Conservation (phyloP, 1,140 invertebrate genomes). For the Heliconius melpomene region DNA sequence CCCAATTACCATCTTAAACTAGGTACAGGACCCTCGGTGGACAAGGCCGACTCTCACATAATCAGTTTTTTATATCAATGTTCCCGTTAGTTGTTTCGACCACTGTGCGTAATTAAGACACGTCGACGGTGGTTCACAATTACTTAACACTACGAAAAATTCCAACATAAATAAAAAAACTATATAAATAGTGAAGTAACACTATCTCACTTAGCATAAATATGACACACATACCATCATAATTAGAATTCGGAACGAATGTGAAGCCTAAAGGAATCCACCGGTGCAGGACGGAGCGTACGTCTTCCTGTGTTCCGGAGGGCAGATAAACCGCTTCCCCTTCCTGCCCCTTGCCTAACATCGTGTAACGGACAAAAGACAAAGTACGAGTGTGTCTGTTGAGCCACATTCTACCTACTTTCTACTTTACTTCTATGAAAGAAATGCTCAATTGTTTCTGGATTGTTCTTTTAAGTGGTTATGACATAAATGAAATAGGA, state of each 20-base stretch:
- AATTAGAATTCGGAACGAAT: constrained; percentile 60
- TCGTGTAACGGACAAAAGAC: constrained; percentile 68
- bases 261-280: constrained; percentile 62
- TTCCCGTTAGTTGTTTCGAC: too few species aligned
- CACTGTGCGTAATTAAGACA: too few species aligned
- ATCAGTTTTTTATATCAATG: too few species aligned
- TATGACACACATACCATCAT: constrained; percentile 29
- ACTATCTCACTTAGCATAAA: constrained; percentile 18
- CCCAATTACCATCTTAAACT: too few species aligned
- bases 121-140: too few species aligned
- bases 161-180: background rate
- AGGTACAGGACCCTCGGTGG: too few species aligned
- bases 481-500: too few species aligned
- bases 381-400: constrained; percentile 42
- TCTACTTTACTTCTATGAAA: background rate
- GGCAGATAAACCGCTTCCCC: constrained; percentile 76
- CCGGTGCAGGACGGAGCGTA: constrained; percentile 51
- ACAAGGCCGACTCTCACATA: too few species aligned
- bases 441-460: background rate
- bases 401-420: constrained; percentile 36
- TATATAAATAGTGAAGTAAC: background rate
- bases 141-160: too few species aligned
- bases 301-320: constrained; percentile 74
- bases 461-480: too few species aligned
- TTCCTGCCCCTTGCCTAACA: constrained; percentile 70